phyloP scores from a whole-genome alignment of 2,888 invertebrate species.

The Oeneis ivallda region DNA sequence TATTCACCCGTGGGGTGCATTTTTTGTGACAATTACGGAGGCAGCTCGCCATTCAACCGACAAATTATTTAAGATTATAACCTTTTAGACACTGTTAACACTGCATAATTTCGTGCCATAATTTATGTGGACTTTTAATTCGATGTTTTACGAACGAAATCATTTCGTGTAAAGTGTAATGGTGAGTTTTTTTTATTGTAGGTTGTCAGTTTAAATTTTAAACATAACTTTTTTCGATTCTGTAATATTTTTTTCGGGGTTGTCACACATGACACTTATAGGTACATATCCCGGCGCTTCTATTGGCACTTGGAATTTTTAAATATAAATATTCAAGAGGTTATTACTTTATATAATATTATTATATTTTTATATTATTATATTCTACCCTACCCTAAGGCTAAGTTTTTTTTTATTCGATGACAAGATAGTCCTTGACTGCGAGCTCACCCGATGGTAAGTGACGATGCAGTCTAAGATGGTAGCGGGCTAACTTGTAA shows the following conservation, averaged over 20 bases:
- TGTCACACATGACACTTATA: too few relatives aligned
- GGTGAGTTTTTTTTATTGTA: not conserved
- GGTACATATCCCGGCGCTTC: too few relatives aligned
- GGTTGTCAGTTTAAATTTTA: not conserved
- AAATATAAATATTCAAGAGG: too few relatives aligned
- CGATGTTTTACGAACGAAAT: constrained; percentile 21
- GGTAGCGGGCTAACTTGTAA: too few relatives aligned
- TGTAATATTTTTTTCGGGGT: not conserved
- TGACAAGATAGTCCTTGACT: too few relatives aligned
- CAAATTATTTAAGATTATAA: constrained; percentile 70
- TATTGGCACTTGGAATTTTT: too few relatives aligned
- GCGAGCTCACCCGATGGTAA: too few relatives aligned
- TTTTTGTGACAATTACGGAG: constrained; percentile 71
- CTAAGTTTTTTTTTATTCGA: too few relatives aligned
- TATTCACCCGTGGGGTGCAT: constrained; percentile 63
- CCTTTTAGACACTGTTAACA: constrained; percentile 55
- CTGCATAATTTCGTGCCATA: constrained; percentile 51
- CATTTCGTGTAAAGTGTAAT: constrained; percentile 7
- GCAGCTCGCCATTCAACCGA: constrained; percentile 49
- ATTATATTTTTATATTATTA: too few relatives aligned
- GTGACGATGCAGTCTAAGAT: too few relatives aligned
- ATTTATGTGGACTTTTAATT: constrained; percentile 39
- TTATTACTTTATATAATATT: too few relatives aligned
- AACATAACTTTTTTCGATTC: not conserved
- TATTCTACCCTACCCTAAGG: too few relatives aligned